Conservation (phyloP, 2,888 invertebrate species). For the Sphecodes monilicornis region DNA sequence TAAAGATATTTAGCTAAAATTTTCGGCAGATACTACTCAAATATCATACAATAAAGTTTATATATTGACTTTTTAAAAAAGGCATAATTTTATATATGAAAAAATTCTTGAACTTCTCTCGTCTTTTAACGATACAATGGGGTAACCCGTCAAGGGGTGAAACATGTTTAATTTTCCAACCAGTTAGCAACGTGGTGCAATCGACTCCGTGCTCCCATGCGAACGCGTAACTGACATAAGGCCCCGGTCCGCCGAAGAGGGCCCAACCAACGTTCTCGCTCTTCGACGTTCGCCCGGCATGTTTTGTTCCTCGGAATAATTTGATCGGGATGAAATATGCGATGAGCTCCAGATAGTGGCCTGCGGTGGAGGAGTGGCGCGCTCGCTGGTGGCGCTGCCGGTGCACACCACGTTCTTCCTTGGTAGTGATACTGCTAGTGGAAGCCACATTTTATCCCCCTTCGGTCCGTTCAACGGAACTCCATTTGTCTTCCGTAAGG, state of each 20-base stretch:
- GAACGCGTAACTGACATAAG: not conserved
- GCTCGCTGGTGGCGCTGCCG: conserved; percentile 46
- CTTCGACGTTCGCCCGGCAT: conserved; percentile 67
- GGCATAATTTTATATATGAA: too few species aligned
- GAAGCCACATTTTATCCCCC: conserved; percentile 68
- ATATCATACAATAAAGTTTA: too few species aligned
- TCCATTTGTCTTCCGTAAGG: conserved; percentile 74
- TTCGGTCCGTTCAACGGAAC: conserved; percentile 66
- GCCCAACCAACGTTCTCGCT: conserved; percentile 48
- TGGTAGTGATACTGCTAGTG: conserved; percentile 52
- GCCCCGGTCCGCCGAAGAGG: not conserved
- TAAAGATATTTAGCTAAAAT: too few species aligned
- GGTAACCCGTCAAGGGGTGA: not conserved
- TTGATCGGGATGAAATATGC: conserved; percentile 78
- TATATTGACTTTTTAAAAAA: too few species aligned
- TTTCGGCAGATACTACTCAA: too few species aligned
- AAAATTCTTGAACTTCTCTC: too few species aligned
- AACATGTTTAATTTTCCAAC: not conserved
- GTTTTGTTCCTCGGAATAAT: conserved; percentile 77
- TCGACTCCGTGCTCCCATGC: not conserved
- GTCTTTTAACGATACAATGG: not conserved
- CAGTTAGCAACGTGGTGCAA: not conserved
- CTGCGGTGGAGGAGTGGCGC: conserved; percentile 62
- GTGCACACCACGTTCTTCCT: conserved; percentile 17
- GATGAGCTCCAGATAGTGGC: conserved; percentile 74